Evolutionary conservation across 2,797 vertebrate genomes (phyloP), one percentile per base, ranked within the genome.

Genomic region (Parauchenoglanis punctatus): DNA sequence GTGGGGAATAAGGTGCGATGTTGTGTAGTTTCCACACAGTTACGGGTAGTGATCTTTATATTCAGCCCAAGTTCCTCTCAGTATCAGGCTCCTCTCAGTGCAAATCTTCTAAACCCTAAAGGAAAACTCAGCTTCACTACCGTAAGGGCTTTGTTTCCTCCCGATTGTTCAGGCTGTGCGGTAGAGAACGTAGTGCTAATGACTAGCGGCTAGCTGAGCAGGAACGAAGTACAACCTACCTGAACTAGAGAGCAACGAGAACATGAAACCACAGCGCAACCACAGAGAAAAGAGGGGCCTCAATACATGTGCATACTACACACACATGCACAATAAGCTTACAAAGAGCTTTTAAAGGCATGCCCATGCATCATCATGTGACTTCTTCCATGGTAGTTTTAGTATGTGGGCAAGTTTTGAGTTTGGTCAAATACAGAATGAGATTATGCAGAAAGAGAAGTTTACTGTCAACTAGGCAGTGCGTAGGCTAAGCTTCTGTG

Each of bases 191-290:
- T 82, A 78, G 76, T 25, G 4, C 70, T 25, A 65, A 44, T 85
- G 25, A 72, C 23, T 56, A 85, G 67, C 44, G 56, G 49, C 77
- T 86, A 18, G 18, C 73, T 68, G 61, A 84, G 44, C 78, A 59
- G 83, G 82, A 80, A 40, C 6, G 61, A 58, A 73, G 58, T 68
- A 75, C 56, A 80, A 75, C 65, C 87, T 81, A 89, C 77, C 88
- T 89, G 85, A 91, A 88, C 58, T 85, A 72, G 86, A 86, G n/a
- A 80, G 68, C 82, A 54, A 80, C 44, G 73, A 87, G 83, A 83
- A 88, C n/a, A 84, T 65, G 85, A 88, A 89, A 91, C 90, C 90
- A 23, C 87, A 88, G 56, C 2, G 49, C 25, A 56, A 89, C 90
- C 90, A 87, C 90, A 91, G 86, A 87, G 80, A 85, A 81, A 84